Percentiles rank a stretch among this genome's conserved stretches.
Conservation (phyloP, 2,113 vertebrate genomes). For the Pelecanoides urinatrix region DNA sequence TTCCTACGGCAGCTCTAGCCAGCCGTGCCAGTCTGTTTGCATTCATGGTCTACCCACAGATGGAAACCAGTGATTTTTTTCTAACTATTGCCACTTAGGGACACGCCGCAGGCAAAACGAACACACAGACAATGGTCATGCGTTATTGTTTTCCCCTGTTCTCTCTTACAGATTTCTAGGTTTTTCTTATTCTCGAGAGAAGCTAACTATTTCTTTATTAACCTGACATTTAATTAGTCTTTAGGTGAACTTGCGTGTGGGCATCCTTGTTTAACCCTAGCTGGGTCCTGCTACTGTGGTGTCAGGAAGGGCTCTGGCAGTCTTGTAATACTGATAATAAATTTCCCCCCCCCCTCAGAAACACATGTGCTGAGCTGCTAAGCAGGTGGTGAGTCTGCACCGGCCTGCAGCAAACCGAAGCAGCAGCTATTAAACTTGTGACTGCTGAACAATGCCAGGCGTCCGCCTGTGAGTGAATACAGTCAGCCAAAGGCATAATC, state of each 20-base stretch:
- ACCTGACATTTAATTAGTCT: background rate
- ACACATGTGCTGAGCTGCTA: background rate
- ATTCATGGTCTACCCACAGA: background rate
- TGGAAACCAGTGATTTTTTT: background rate
- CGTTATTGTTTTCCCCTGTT: background rate
- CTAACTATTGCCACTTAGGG: background rate
- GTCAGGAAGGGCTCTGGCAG: background rate
- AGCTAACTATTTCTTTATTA: background rate
- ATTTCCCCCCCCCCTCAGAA: background rate
- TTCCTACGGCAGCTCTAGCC: background rate
- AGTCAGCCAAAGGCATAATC: background rate
- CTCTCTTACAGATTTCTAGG: background rate
- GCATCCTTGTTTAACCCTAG: background rate
- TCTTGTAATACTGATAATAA: background rate
- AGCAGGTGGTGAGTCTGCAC: background rate
- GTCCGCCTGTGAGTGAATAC: too few species aligned
- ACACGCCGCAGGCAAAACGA: background rate
- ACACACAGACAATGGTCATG: background rate
- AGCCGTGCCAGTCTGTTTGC: constrained; percentile 28
- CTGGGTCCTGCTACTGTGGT: background rate
- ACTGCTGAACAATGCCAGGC: background rate
- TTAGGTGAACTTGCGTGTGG: background rate
- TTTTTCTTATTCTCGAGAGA: background rate
- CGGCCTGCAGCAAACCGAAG: background rate
- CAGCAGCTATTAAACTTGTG: background rate